phyloP scores from a whole-genome alignment of 2,113 vertebrate species.

The Podocnemis expansa region DNA sequence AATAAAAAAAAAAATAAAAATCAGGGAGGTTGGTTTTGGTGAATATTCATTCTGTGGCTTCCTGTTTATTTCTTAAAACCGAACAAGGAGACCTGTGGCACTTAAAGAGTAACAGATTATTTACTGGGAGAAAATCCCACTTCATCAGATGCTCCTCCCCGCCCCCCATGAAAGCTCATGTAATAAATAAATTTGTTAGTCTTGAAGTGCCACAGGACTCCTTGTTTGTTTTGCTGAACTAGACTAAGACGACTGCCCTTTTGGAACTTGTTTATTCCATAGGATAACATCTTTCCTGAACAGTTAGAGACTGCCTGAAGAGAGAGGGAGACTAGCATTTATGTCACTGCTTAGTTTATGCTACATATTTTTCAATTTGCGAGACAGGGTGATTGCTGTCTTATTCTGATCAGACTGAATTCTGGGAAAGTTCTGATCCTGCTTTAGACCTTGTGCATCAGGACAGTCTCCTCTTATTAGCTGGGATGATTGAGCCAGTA shows the following conservation, averaged over 20 bases:
- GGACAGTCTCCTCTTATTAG: not conserved
- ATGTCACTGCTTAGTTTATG: not conserved
- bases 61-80: too few species aligned
- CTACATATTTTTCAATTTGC: not conserved
- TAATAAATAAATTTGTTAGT: too few species aligned
- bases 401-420: not conserved
- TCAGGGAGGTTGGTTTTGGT: not conserved
- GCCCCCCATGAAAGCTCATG: too few species aligned
- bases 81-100: too few species aligned
- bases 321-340: not conserved
- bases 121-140: too few species aligned
- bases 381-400: not conserved
- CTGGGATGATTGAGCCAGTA: constrained; percentile 27
- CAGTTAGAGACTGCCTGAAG: not conserved
- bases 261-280: not conserved
- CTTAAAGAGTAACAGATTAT: too few species aligned
- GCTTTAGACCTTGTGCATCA: not conserved
- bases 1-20: not conserved
- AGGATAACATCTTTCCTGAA: not conserved
- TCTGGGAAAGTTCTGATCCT: not conserved
- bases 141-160: too few species aligned
- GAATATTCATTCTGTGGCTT: not conserved
- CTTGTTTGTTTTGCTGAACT: too few species aligned
- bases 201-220: too few species aligned
- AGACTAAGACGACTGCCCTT: too few species aligned